A percentile compares a stretch with the other conserved stretches of the same genome.
phyloP scores from a whole-genome alignment of 2,113 vertebrate species.

The Campylomormyrus tamandua region DNA sequence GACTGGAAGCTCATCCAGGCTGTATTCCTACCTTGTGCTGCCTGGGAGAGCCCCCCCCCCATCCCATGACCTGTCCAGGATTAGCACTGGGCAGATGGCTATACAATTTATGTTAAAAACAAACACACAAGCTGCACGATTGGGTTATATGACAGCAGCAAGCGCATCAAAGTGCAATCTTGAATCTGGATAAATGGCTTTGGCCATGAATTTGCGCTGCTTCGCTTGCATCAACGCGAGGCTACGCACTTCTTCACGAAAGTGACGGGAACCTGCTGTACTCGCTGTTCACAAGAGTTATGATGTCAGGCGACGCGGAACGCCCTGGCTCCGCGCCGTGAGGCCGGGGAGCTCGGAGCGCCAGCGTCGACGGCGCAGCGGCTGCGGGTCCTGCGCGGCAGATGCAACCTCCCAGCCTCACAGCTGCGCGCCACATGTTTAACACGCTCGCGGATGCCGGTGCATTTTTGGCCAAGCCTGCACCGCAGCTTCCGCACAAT shows the following conservation, averaged over 20 bases:
- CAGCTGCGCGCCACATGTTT: conserved; percentile 65
- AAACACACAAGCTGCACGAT: background rate
- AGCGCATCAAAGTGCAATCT: background rate
- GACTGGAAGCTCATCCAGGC: background rate
- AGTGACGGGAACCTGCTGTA: background rate
- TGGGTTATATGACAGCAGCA: background rate
- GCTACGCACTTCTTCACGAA: background rate
- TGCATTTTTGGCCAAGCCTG: conserved; percentile 30
- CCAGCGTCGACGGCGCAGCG: conserved; percentile 40
- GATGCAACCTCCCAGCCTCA: conserved; percentile 50
- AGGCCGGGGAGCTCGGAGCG: conserved; percentile 35
- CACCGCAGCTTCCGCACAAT: background rate
- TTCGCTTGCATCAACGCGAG: background rate
- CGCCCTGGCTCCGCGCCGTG: no score
- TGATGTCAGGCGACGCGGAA: background rate
- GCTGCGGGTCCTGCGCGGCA: conserved; percentile 42
- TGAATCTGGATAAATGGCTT: background rate
- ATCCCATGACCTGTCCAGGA: background rate
- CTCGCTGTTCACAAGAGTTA: background rate
- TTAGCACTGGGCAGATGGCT: background rate
- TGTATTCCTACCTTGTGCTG: background rate
- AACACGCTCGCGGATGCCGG: conserved; percentile 39
- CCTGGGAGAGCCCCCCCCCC: background rate
- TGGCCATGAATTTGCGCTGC: conserved; percentile 29
- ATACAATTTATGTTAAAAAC: conserved; percentile 2